Evolutionary conservation across 2,113 vertebrate genomes (phyloP), one percentile per base, ranked within the genome.

Genomic region (Micronycteris hirsuta): DNA sequence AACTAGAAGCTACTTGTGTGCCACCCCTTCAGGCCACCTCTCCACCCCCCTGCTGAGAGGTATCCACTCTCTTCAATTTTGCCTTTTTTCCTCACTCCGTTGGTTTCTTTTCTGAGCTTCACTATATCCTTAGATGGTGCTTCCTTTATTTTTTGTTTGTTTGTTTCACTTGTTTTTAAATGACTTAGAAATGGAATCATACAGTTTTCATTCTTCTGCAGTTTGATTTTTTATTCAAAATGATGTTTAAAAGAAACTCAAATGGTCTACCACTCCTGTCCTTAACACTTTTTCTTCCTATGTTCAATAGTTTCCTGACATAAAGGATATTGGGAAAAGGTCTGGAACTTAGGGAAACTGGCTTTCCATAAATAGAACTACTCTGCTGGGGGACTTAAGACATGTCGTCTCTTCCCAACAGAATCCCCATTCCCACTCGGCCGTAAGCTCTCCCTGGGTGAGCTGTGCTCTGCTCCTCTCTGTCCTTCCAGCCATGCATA

Each of bases 361-460:
- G 8, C 67, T 33, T 41, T 89, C 16, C 58, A 45, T 58, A 76
- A 78, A 41, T 78, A 47, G 49, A 77, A 36, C 19, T 24, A 41
- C 26, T 22, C 22, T 43, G 11, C 3, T 1, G 17, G 33, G 24
- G 41, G 14, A n/a, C 7, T 68, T 73, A 15, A 52, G 41, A 4
- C 8, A 5, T 10, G 17, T 52, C 31, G 0, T 45, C 43, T 70
- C 67, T 47, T 36, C 58, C 16, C 24, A 12, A 33, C 19, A 17
- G 24, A 38, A 83, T 26, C 38, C 67, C 16, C 2, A 20, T 82
- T n/a, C 33, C 22, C 38, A 7, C 19, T 54, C 31, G 43, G 45
- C 3, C 12, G 0, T 2, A 0, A 76, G 2, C 0, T 5, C n/a
- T 31, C 33, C n/a, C n/a, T 74, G 36, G n/a, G 38, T 41, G 81